Base-by-base conservation (phyloP, 2,797 vertebrate species). In the Labeo calbasu region DNA sequence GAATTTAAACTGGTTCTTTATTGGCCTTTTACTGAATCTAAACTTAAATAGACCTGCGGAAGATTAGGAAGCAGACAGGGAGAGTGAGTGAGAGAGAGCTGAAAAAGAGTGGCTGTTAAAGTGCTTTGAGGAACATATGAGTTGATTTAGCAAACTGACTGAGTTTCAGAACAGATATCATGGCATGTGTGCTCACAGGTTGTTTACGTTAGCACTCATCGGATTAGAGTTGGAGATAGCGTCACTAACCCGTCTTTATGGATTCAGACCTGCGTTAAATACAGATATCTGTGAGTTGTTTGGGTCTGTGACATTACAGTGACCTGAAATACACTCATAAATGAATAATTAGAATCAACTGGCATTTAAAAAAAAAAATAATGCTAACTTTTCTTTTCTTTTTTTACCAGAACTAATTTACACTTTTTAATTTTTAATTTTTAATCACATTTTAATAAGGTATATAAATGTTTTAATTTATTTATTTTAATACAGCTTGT, bases 91-190 rank as follows among this genome's bases (percentile, higher is more conserved):
- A 4, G 36, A 40, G 71, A 19, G 61, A 32, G 73, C 21, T 69
- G 61, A 57, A 72, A 36, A 77, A 55, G 70, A 21, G 21, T 57
- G 48, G 71, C 15, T 46, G 70, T 77, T 77, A 48, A 83, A 77
- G 72, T 55, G 61, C 72, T 77, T 77, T 83, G 48, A 77, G 72
- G 48, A 68, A 55, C 71, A 55, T 68, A 83, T 83, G 72, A 83
- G 63, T 69, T 77, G 73, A 69, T 77, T 77, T 77, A 57, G 59
- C 70, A 75, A 32, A 43, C 36, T 48, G 32, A 83, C 61, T 59
- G 72, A 68, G 72, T 68, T 77, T 77, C n/a, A 68, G 51, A 59
- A 50, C 36, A 15, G 82, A 83, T 83, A 77, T 77, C 50, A 53
- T 75, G 19, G 73, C 72, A 25, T 77, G 40, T 68, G 63, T 10